Conservation (phyloP, 2,888 invertebrate genomes). For the Meteorus colon region DNA sequence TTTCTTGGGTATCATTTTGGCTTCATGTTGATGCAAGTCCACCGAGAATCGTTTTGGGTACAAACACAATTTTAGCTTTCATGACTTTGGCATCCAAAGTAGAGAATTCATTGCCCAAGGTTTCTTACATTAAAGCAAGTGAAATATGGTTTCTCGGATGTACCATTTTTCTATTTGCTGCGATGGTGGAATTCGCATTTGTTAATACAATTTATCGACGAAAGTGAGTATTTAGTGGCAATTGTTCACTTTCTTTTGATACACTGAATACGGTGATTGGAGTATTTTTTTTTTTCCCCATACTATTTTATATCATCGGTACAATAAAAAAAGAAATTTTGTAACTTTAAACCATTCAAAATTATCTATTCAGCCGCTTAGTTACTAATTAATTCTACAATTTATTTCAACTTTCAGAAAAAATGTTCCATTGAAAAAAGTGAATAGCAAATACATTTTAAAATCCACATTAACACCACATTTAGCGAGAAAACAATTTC, state of each 20-base stretch:
- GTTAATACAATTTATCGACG: constrained; percentile 92
- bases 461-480: constrained; percentile 89
- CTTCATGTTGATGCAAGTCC: constrained; percentile 89
- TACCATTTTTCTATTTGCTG: constrained; percentile 88
- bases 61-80: constrained; percentile 90
- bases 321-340: neutral
- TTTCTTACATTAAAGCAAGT: constrained; percentile 91
- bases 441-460: constrained; percentile 87
- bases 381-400: neutral
- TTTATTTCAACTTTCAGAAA: constrained; percentile 74
- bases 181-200: constrained; percentile 90
- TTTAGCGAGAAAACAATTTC: constrained; percentile 82
- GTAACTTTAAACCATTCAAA: neutral
- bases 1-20: constrained; percentile 94
- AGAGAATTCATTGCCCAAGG: constrained; percentile 89
- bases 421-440: constrained; percentile 82
- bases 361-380: no score
- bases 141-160: constrained; percentile 93
- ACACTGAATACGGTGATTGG: no score
- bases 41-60: constrained; percentile 88
- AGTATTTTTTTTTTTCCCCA: neutral
- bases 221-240: constrained; percentile 76
- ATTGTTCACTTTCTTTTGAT: no score
- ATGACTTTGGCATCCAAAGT: constrained; percentile 90
- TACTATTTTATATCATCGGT: neutral